phyloP scores from a whole-genome alignment of 2,888 invertebrate species.

The Pristionchus entomophagus region DNA sequence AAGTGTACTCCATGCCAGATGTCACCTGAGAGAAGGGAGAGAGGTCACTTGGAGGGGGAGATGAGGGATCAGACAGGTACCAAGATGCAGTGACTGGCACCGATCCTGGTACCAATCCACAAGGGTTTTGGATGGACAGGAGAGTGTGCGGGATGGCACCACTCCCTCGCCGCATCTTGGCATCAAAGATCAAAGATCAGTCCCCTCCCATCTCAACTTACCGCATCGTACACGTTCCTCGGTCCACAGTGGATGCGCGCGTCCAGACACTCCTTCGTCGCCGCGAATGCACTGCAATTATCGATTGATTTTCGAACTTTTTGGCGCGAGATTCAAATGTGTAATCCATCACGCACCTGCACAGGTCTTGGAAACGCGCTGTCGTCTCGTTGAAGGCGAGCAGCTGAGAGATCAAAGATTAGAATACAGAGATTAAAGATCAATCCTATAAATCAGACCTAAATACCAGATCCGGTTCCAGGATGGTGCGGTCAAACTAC shows the following conservation, averaged over 20 bases:
- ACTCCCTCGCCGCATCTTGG: not conserved
- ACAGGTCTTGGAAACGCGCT: conserved; percentile 1
- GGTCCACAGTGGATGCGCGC: not conserved
- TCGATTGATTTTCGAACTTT: not conserved
- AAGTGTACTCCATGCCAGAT: conserved; percentile 37
- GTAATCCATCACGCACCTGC: not conserved
- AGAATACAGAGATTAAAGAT: not conserved
- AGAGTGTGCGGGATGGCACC: not conserved
- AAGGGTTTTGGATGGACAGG: not conserved
- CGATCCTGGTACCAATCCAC: too few relatives aligned
- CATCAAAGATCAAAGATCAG: conserved; percentile 8
- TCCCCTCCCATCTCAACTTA: not conserved
- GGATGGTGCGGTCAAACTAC: too few relatives aligned
- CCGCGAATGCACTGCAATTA: conserved; percentile 2
- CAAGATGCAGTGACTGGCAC: too few relatives aligned
- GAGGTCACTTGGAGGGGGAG: too few relatives aligned
- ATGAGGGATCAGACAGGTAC: not conserved
- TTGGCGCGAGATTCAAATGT: not conserved
- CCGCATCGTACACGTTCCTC: conserved; percentile 38
- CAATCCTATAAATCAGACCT: not conserved
- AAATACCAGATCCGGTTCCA: too few relatives aligned
- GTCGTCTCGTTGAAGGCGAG: conserved; percentile 35
- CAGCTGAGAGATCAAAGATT: not conserved
- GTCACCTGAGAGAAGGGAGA: conserved; percentile 32
- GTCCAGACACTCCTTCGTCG: conserved; percentile 8